A percentile compares a stretch with the other conserved stretches of the same genome.
phyloP scores from a whole-genome alignment of 2,113 vertebrate genomes.

The Chaetodon auriga region DNA sequence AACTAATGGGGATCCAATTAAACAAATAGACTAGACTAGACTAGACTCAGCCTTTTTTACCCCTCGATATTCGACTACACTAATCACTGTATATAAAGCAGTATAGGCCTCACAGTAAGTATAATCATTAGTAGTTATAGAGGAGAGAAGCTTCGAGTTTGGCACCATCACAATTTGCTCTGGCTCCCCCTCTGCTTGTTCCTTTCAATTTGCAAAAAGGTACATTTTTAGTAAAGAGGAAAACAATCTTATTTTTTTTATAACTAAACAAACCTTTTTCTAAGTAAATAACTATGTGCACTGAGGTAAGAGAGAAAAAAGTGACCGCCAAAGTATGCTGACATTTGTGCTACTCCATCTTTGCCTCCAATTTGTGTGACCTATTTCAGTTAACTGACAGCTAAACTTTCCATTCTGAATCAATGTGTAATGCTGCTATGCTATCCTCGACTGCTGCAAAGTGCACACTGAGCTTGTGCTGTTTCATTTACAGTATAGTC shows the following conservation, averaged over 20 bases:
- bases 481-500: slow-evolving; percentile 8
- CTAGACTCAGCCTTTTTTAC: background rate
- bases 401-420: slow-evolving; percentile 40
- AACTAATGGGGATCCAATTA: too few species aligned
- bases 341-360: slow-evolving; percentile 34
- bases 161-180: background rate
- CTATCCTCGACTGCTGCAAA: background rate
- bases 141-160: slow-evolving; percentile 24
- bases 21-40: too few species aligned
- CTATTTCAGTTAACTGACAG: slow-evolving; percentile 23
- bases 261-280: background rate
- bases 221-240: background rate
- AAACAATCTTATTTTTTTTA: slow-evolving; percentile 7
- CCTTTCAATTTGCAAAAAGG: background rate
- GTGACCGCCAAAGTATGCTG: background rate
- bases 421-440: background rate
- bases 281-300: slow-evolving; percentile 21
- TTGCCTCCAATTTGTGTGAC: slow-evolving; percentile 29
- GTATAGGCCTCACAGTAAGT: slow-evolving; percentile 1
- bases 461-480: background rate
- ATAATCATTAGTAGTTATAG: slow-evolving; percentile 24
- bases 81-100: slow-evolving; percentile 23
- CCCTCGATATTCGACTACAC: background rate
- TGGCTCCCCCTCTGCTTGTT: background rate
- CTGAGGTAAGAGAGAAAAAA: slow-evolving; percentile 1